These are phyloP conservation scores for Eupithecia vulgata DNA, from an alignment of 2,888 invertebrate genomes.

Conservation along the genomic window DNA sequence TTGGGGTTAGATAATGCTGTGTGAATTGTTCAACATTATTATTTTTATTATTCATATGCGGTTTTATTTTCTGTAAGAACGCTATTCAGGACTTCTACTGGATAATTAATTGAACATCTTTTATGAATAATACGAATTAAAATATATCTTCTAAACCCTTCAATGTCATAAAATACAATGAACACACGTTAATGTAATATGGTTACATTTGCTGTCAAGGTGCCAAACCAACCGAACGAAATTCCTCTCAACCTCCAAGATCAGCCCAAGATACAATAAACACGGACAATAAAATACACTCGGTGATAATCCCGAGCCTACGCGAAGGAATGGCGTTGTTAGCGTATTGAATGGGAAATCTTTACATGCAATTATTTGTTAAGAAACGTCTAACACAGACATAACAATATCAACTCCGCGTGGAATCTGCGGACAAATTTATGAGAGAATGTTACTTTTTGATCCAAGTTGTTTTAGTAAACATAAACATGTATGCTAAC, in stretches of 20 bases:
- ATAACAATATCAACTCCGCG: constrained; percentile 18
- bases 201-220: not conserved
- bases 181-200: not conserved
- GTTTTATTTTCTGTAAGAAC: not conserved
- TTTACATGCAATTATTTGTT: constrained; percentile 27
- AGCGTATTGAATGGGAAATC: constrained; percentile 21
- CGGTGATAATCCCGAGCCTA: constrained; percentile 3
- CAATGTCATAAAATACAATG: not conserved
- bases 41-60: too few relatives aligned
- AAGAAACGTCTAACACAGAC: constrained; percentile 7
- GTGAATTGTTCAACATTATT: too few relatives aligned
- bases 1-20: too few relatives aligned
- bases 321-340: constrained; percentile 26
- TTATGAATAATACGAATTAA: not conserved
- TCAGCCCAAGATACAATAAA: constrained; percentile 6
- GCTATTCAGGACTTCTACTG: not conserved
- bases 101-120: not conserved
- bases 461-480: not conserved
- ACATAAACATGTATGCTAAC: not conserved
- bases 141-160: not conserved
- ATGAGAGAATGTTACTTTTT: not conserved
- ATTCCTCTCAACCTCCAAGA: constrained; percentile 2
- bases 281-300: constrained; percentile 3
- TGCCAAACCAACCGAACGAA: not conserved
- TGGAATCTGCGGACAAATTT: constrained; percentile 23